These are phyloP conservation scores for Simalia tracyae DNA, from an alignment of 2,797 vertebrate species.

Conservation along the genomic window DNA sequence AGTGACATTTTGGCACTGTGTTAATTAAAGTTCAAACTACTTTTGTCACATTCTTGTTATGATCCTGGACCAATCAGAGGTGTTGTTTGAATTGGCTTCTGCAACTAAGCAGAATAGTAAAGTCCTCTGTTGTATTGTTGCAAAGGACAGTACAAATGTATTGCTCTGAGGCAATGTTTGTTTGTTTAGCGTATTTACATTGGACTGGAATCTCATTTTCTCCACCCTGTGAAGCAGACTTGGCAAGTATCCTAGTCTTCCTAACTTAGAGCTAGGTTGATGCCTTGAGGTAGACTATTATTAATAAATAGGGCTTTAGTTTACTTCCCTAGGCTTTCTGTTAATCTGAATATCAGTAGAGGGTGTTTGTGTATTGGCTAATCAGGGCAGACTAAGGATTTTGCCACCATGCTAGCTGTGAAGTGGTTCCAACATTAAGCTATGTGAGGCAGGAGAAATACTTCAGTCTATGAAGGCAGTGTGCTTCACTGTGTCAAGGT, in stretches of 20 bases:
- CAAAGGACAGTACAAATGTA: background rate
- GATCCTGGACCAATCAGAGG: background rate
- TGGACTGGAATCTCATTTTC: background rate
- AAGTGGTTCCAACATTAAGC: background rate
- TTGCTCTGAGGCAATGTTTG: background rate
- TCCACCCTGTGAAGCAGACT: background rate
- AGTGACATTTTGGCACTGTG: conserved; percentile 1
- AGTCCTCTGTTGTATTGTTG: background rate
- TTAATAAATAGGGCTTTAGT: background rate
- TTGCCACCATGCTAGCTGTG: background rate
- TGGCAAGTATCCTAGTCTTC: background rate
- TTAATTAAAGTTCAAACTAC: conserved; percentile 13
- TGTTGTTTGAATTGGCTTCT: conserved; percentile 6
- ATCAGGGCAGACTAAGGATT: background rate
- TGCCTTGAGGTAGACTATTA: background rate
- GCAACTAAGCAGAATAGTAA: background rate
- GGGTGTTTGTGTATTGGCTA: background rate
- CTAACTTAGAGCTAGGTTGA: background rate
- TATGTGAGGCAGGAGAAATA: background rate
- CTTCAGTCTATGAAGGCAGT: background rate
- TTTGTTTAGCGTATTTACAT: background rate
- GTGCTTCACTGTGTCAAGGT: background rate
- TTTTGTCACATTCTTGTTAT: conserved; percentile 15
- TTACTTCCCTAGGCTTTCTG: background rate
- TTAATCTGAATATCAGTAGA: background rate